Evolutionary conservation across 2,797 vertebrate species (phyloP).

Genomic region (Aselliscus stoliczkanus): DNA sequence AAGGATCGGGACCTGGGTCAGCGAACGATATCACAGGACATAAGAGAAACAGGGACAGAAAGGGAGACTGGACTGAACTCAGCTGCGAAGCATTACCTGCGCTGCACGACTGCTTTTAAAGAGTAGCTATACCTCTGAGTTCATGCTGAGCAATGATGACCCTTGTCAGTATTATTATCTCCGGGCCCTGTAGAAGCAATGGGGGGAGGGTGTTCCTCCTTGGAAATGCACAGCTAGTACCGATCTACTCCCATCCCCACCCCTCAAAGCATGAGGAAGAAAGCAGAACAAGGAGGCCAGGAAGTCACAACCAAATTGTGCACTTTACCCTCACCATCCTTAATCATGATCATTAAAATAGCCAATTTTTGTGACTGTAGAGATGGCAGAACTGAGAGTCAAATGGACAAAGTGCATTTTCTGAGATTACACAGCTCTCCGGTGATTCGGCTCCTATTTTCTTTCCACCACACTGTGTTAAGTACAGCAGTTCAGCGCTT

Average conservation of each 20-base stretch:
- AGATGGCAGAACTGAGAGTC: background rate
- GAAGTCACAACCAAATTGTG: background rate
- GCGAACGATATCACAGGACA: rapidly evolving
- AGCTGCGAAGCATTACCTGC: background rate
- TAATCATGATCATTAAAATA: background rate
- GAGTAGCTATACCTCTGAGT: too few relatives aligned
- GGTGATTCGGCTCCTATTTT: background rate
- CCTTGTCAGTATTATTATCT: background rate
- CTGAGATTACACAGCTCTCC: background rate
- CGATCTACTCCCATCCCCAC: too few relatives aligned
- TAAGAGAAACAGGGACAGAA: background rate
- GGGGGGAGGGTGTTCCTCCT: rapidly evolving
- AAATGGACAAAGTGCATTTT: background rate
- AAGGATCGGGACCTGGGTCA: background rate
- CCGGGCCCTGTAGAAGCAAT: background rate
- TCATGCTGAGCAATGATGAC: background rate
- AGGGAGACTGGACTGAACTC: background rate
- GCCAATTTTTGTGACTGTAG: background rate
- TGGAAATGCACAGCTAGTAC: background rate
- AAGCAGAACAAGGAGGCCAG: background rate
- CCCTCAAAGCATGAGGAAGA: background rate
- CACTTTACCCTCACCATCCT: background rate
- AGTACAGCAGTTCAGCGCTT: background rate
- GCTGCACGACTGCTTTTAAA: background rate
- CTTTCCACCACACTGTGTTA: background rate